Evolutionary conservation across 2,797 vertebrate species (phyloP), one percentile per base, ranked within the genome.

Genomic region (Propithecus perrieri): DNA sequence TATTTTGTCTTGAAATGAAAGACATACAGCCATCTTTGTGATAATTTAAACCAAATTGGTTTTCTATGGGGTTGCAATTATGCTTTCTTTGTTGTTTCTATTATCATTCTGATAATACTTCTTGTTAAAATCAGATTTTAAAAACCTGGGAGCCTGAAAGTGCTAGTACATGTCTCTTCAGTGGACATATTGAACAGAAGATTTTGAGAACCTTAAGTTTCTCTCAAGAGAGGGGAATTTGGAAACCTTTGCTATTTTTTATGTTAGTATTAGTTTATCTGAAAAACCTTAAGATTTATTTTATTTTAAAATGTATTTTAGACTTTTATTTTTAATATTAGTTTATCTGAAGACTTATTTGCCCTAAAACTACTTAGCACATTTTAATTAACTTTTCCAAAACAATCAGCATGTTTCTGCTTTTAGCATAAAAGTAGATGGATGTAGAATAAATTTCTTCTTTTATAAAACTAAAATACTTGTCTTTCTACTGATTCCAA

Each of bases 1-100:
- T 92, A n/a, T 89, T 93, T 93, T 65, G 95, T 95, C 79, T 91
- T 85, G 81, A 53, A 90, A 91, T 91, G 83, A 96, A 95, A 96
- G 93, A 76, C 43, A 67, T 71, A 48, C 6, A 35, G 74, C 14
- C 79, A 90, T 84, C 18, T 55, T 94, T 76, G 43, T 72, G 50
- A 84, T 63, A 81, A 78, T 93, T 17, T 53, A 91, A 91, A 85
- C 18, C 90, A 96, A 81, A 95, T 72, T 93, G 67, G 13, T 91
- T 89, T 96, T 89, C 63, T 59, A 7, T 50, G 48, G 18, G 13
- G 53, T 48, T 80, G 28, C 33, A 96, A n/a, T 81, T 81, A 71
- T 35, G 15, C 13, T 81, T 91, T 61, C 90, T 96, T 95, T 95
- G 86, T 91, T 91, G 80, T 89, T 71, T 93, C n/a, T 38, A 67